phyloP scores from a whole-genome alignment of 1,140 invertebrate genomes.

The Drosophila bipectinata region DNA sequence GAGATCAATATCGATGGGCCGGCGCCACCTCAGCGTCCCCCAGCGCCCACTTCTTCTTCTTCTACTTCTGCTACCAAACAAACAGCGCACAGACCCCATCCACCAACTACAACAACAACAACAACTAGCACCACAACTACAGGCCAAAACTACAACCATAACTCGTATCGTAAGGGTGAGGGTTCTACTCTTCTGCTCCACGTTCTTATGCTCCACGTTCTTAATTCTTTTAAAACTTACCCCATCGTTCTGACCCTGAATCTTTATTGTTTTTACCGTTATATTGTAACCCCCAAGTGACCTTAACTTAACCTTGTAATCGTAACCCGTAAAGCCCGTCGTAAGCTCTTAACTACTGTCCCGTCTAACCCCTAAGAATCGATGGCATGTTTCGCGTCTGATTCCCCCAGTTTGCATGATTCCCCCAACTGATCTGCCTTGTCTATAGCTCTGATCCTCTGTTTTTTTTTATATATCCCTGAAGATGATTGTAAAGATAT shows the following conservation, averaged over 20 bases:
- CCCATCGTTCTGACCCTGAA: conserved; percentile 26
- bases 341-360: conserved; percentile 47
- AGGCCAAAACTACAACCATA: conserved; percentile 68
- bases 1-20: conserved; percentile 84
- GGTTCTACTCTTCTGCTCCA: conserved; percentile 48
- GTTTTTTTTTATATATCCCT: conserved; percentile 2
- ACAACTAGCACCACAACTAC: conserved; percentile 52
- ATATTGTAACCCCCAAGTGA: conserved; percentile 27
- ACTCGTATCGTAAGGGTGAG: conserved; percentile 82
- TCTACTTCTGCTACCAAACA: conserved; percentile 20
- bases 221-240: conserved; percentile 13
- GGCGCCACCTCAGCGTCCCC: conserved; percentile 9
- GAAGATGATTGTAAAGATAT: conserved; percentile 8
- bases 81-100: conserved; percentile 61
- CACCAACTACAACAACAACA: conserved; percentile 45
- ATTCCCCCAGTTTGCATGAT: conserved; percentile 29
- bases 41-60: conserved; percentile 18
- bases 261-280: conserved; percentile 24
- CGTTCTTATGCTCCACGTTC: conserved; percentile 20
- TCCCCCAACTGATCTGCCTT: conserved; percentile 11
- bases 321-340: conserved; percentile 16
- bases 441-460: background rate
- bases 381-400: conserved; percentile 27
- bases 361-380: conserved; percentile 9
- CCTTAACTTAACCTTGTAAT: conserved; percentile 27